Evolutionary conservation across 92 coral and sea anemone genomes (phyloP), one percentile per base, ranked within the genome.

Genomic region (Epizoanthus fatuus): DNA sequence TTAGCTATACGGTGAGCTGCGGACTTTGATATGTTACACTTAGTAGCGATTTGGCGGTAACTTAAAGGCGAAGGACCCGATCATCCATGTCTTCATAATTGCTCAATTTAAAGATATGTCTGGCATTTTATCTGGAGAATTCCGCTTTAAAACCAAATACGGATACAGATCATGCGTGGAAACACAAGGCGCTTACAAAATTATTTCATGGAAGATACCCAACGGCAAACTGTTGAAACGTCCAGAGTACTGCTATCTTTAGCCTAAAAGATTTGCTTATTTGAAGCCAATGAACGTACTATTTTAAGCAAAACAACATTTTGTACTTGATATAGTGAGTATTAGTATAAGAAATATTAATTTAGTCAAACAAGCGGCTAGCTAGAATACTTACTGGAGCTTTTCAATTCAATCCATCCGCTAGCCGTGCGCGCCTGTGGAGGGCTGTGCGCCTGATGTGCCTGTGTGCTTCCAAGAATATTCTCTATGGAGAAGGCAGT

Each of bases 361-460:
- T 1, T 64, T 29, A 13, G 70, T 64, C 16, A 7, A 37, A 37
- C 20, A 14, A 38, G 1, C 44, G 4, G 7, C 25, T 4, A 4
- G 51, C n/a, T 51, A 10, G 7, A 75, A n/a, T n/a, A 75, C 81
- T 60, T 75, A 75, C 54, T 75, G 39, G 67, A 37, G 7, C 45
- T 75, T n/a, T 55, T 75, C 67, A 75, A 16, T 32, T 75, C 67
- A 35, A 55, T 56, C 81, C 81, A 75, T 75, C 81, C 67, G 3
- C 66, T 29, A 6, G 81, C 16, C 52, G 40, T 55, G 20, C 52
- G 7, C 0, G 9, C n/a, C 47, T 37, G 49, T 0, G 67, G 67
- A 5, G 57, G 81, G 3, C 42, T 16, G 53, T 15, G 7, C 12
- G 14, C 11, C 13, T 75, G 81, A 14, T 75, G 81, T 56, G 19